These are phyloP conservation scores for Chymomyza fuscimana DNA, from an alignment of 2,888 invertebrate genomes.

Conservation along the genomic window DNA sequence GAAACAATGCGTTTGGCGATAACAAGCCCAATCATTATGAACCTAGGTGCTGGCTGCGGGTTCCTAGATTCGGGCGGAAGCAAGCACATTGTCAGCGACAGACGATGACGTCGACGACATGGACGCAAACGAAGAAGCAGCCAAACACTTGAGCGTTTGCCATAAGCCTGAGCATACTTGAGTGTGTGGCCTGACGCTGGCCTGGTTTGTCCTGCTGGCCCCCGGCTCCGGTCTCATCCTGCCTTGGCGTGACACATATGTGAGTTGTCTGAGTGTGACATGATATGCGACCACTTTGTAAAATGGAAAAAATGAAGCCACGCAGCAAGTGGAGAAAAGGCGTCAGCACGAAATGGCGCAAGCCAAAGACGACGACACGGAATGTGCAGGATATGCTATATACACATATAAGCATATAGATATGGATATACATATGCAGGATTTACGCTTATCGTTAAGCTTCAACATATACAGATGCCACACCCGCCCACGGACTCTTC, in stretches of 20 bases:
- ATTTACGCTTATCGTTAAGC: conserved; percentile 63
- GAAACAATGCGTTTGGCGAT: conserved; percentile 68
- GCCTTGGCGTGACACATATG: conserved; percentile 62
- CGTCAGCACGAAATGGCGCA: conserved; percentile 13
- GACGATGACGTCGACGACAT: conserved; percentile 34
- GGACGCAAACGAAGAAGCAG: conserved; percentile 6
- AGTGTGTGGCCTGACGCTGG: conserved; percentile 21
- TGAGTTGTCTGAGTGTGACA: conserved; percentile 72
- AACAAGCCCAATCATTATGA: conserved; percentile 73
- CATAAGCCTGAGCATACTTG: conserved; percentile 45
- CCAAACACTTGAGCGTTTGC: conserved; percentile 58
- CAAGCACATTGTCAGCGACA: neutral
- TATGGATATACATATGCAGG: conserved; percentile 56
- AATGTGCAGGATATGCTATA: neutral
- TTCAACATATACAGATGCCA: conserved; percentile 40
- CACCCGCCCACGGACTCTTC: conserved; percentile 9
- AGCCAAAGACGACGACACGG: conserved; percentile 20
- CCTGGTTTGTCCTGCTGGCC: conserved; percentile 12
- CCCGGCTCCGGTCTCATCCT: neutral
- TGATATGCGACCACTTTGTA: conserved; percentile 76
- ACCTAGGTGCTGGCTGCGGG: neutral
- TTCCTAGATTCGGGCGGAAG: neutral
- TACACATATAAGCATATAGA: neutral
- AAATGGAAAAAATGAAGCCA: conserved; percentile 65
- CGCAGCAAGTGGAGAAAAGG: conserved; percentile 57